These are phyloP conservation scores for Damaliscus lunatus DNA, from an alignment of 2,113 vertebrate genomes.

Conservation along the genomic window DNA sequence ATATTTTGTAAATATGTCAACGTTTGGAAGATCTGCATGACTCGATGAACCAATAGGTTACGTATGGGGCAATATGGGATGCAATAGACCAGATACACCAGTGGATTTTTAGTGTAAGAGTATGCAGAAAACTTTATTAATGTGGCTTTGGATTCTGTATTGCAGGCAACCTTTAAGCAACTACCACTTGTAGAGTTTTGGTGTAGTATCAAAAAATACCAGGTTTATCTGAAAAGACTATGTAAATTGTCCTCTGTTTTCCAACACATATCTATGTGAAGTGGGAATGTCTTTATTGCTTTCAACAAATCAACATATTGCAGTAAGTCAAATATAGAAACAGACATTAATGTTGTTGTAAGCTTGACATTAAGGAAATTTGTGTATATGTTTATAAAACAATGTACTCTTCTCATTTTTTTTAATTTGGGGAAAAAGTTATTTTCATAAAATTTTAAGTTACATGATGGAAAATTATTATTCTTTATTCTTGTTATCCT, in stretches of 20 bases:
- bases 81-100: neutral
- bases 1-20: neutral
- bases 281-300: neutral
- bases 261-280: neutral
- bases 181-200: neutral
- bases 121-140: neutral
- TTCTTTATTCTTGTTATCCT: neutral
- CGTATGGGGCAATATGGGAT: neutral
- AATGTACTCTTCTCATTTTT: neutral
- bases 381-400: neutral
- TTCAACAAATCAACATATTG: neutral
- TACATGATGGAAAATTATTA: neutral
- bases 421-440: neutral
- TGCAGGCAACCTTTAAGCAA: neutral
- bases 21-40: neutral
- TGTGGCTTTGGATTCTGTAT: neutral
- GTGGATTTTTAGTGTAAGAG: neutral
- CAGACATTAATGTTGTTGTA: neutral
- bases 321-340: neutral
- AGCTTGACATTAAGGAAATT: neutral
- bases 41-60: neutral
- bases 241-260: neutral
- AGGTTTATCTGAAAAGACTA: neutral
- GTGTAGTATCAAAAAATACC: neutral
- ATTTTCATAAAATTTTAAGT: neutral